These are phyloP conservation scores for Gonocerus acuteangulatus DNA, from an alignment of 2,888 invertebrate genomes.

Conservation along the genomic window DNA sequence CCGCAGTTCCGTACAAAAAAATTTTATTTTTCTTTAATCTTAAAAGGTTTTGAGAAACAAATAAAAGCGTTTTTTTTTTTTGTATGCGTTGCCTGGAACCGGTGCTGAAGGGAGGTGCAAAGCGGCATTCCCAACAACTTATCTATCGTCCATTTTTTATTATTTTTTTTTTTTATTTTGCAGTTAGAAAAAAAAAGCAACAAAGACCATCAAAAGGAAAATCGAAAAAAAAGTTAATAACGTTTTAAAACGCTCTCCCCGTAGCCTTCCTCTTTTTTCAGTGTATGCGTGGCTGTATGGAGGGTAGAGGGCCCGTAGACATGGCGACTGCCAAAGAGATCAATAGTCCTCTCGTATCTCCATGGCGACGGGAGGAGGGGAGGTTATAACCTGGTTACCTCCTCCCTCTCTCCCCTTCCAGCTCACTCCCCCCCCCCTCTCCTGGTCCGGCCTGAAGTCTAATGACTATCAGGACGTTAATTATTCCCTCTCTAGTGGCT, in stretches of 20 bases:
- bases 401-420: conserved; percentile 2
- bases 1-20: too few relatives aligned
- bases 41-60: too few relatives aligned
- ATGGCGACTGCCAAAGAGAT: not conserved
- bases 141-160: not conserved
- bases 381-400: conserved; percentile 18
- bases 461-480: conserved; percentile 24
- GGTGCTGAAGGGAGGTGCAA: not conserved
- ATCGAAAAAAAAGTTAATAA: not conserved
- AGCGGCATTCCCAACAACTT: not conserved
- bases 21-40: too few relatives aligned
- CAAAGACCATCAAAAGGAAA: not conserved
- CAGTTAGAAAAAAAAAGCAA: not conserved
- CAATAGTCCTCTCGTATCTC: conserved; percentile 9
- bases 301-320: not conserved
- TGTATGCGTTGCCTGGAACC: too few relatives aligned
- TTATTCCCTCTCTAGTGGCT: conserved; percentile 25
- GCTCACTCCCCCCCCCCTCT: conserved; percentile 1
- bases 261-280: not conserved
- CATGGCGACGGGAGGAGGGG: conserved; percentile 17
- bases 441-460: not conserved
- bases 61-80: too few relatives aligned
- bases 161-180: too few relatives aligned
- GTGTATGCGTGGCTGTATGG: not conserved
- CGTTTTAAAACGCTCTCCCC: not conserved